A percentile compares a stretch with the other conserved stretches of the same genome.
These are phyloP conservation scores for Cygnus buccinator DNA, from an alignment of 2,113 vertebrate species.

Conservation along the genomic window DNA sequence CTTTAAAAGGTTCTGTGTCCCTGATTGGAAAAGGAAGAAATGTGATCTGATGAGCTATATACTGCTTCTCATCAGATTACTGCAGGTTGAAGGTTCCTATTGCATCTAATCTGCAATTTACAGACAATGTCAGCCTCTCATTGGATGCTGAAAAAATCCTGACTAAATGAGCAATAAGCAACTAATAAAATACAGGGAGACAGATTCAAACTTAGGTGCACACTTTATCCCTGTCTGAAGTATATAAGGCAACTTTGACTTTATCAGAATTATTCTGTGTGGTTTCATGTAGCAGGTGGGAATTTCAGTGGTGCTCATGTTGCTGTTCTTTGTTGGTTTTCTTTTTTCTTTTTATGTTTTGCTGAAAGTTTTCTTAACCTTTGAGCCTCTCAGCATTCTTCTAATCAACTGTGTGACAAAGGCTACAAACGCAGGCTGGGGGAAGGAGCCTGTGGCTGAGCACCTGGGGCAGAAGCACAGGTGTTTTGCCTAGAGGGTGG, in stretches of 20 bases:
- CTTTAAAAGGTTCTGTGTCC: neutral
- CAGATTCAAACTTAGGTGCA: neutral
- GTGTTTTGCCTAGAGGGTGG: neutral
- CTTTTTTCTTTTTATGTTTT: neutral
- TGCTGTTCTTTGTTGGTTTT: neutral
- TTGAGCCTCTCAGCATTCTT: neutral
- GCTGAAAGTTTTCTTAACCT: neutral
- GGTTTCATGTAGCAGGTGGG: neutral
- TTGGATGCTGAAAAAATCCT: neutral
- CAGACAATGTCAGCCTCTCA: neutral
- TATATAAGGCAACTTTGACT: neutral
- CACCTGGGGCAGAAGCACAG: neutral
- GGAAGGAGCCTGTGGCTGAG: neutral
- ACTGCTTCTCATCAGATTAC: neutral
- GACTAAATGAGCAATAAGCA: neutral
- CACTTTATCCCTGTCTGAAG: neutral
- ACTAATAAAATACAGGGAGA: neutral
- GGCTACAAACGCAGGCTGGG: neutral
- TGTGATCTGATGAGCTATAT: fast-evolving
- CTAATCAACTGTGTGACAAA: neutral
- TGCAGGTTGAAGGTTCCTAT: neutral
- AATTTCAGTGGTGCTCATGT: neutral
- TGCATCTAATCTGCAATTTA: neutral
- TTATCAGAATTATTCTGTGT: neutral
- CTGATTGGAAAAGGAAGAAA: neutral